phyloP scores from a whole-genome alignment of 30 jellyfish, hydroid and myxozoan genomes.

The Turritopsis rubra region DNA sequence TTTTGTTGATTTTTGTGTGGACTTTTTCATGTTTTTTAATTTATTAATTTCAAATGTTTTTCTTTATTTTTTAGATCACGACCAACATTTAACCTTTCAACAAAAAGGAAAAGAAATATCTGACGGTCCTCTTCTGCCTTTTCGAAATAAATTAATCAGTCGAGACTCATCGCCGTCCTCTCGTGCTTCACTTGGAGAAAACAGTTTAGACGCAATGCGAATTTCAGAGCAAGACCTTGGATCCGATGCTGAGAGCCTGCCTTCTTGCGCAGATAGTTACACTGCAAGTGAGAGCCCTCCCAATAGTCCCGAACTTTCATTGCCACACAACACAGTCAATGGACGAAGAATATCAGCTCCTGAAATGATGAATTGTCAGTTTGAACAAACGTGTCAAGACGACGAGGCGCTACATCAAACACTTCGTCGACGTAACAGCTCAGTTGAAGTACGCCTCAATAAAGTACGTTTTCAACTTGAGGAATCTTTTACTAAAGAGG shows the following conservation, averaged over 20 bases:
- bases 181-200: background rate
- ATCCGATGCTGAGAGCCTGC: conserved; percentile 22
- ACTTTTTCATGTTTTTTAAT: background rate
- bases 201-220: background rate
- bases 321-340: background rate
- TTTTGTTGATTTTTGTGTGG: background rate
- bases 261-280: conserved; percentile 19
- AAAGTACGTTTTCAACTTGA: conserved; percentile 14
- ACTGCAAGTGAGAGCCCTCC: conserved; percentile 23
- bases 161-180: background rate
- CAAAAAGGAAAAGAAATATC: background rate
- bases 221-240: conserved; percentile 24
- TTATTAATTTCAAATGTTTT: background rate
- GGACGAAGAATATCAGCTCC: conserved; percentile 17
- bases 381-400: background rate
- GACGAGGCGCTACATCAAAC: background rate
- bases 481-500: conserved; percentile 24
- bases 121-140: background rate
- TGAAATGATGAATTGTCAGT: background rate
- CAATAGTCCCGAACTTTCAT: conserved; percentile 13
- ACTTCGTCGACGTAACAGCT: conserved; percentile 19
- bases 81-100: background rate
- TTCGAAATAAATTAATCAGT: background rate
- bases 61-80: background rate
- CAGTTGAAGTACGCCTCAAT: conserved; percentile 17